Conservation (phyloP, 2,888 invertebrate species). For the Nemoura dubitans region DNA sequence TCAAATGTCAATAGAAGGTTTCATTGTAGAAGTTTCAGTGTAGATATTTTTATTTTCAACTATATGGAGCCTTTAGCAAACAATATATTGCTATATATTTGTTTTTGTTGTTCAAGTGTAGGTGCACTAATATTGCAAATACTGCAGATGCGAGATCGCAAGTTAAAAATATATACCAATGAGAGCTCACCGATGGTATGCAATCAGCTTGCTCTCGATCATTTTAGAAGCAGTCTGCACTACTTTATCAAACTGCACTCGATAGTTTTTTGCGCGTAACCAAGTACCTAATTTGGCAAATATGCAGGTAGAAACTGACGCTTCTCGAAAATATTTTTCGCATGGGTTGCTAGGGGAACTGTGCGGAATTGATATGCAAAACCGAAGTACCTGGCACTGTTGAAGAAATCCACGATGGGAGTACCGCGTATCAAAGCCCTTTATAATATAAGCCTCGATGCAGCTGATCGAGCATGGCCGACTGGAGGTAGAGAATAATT, state of each 20-base stretch:
- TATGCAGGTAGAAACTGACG: background rate
- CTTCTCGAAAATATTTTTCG: background rate
- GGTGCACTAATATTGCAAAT: too few relatives aligned
- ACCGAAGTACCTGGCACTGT: background rate
- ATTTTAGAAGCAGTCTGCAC: too few relatives aligned
- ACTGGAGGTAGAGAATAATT: background rate
- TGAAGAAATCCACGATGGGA: background rate
- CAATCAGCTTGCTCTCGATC: too few relatives aligned
- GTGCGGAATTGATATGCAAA: background rate
- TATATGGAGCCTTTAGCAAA: background rate
- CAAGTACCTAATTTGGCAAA: background rate
- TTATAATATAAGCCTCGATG: background rate
- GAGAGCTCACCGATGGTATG: too few relatives aligned
- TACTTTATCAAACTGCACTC: too few relatives aligned
- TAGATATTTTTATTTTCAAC: background rate
- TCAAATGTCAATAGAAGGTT: background rate
- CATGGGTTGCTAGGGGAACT: background rate
- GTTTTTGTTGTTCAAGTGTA: background rate
- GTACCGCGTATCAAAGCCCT: background rate
- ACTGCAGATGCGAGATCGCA: too few relatives aligned
- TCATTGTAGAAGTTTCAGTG: background rate
- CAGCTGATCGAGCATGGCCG: background rate
- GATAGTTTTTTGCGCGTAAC: background rate
- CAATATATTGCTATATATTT: background rate
- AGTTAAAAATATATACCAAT: too few relatives aligned